A percentile compares a stretch with the other conserved stretches of the same genome.
These are phyloP conservation scores for Trochalopteron elliotii DNA, from an alignment of 2,113 vertebrate species.

Conservation along the genomic window DNA sequence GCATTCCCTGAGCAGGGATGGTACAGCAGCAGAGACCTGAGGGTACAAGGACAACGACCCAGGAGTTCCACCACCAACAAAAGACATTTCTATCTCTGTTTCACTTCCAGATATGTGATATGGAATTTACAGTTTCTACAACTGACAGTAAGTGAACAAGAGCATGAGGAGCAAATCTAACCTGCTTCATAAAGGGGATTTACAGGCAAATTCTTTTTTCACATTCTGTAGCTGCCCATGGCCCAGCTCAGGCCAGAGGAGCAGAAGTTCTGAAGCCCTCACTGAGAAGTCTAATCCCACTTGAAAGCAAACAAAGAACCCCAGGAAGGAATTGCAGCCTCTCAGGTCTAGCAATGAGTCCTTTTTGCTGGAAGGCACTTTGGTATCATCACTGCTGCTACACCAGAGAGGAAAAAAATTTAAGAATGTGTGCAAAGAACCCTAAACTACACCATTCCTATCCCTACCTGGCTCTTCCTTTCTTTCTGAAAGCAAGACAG, in stretches of 20 bases:
- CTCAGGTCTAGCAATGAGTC: not conserved
- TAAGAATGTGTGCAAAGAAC: not conserved
- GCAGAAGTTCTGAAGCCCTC: not conserved
- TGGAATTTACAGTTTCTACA: not conserved
- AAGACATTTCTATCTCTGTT: not conserved
- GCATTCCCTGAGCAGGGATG: accelerated
- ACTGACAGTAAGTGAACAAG: accelerated
- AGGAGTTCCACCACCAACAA: no score
- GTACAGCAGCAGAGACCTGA: not conserved
- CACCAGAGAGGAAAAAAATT: not conserved
- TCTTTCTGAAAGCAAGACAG: not conserved
- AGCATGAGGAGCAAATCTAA: not conserved
- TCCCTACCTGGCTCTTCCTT: not conserved
- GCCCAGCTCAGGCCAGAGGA: not conserved
- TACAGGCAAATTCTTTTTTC: not conserved
- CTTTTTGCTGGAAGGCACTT: not conserved
- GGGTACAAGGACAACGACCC: not conserved
- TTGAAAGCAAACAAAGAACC: not conserved
- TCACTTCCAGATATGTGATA: accelerated
- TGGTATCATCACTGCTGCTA: not conserved
- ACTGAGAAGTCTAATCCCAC: not conserved
- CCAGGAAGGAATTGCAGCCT: not conserved
- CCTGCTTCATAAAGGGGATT: not conserved
- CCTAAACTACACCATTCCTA: not conserved
- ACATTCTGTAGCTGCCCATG: not conserved